Percentiles rank a stretch among this genome's conserved stretches.
Evolutionary conservation across 2,113 vertebrate genomes (phyloP).

Genomic region (Rhineura floridana): DNA sequence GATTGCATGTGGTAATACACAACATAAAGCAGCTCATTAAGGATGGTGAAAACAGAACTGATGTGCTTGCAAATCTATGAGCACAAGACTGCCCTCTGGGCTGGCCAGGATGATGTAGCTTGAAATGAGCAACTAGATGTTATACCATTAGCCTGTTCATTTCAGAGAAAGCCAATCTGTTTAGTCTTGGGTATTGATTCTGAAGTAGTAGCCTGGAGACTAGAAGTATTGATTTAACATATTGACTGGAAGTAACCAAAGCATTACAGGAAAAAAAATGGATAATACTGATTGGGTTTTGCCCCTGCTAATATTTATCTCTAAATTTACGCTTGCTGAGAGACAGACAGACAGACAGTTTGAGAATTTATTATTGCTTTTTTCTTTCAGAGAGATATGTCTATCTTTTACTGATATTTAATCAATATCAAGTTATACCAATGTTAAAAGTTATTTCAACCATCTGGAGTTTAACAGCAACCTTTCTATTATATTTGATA

Average conservation of each 20-base stretch:
- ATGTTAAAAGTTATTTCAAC: neutral
- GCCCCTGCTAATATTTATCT: neutral
- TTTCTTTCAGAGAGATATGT: neutral
- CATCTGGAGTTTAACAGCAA: neutral
- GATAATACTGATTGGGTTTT: neutral
- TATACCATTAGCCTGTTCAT: neutral
- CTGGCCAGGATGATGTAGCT: neutral
- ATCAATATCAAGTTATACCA: neutral
- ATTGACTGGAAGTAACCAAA: constrained; percentile 7
- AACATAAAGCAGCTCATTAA: constrained; percentile 59
- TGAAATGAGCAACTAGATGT: constrained; percentile 8
- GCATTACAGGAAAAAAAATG: neutral
- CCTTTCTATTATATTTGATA: neutral
- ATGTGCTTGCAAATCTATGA: constrained; percentile 20
- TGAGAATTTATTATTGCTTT: neutral
- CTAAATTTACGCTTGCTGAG: neutral
- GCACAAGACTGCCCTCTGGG: neutral
- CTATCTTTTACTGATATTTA: constrained; percentile 10
- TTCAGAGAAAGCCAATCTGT: neutral
- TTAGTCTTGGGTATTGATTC: constrained; percentile 27
- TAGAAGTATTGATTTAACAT: constrained; percentile 26
- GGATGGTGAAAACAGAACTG: constrained; percentile 39
- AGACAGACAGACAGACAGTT: no score
- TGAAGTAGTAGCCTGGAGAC: constrained; percentile 6
- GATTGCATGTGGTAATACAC: constrained; percentile 28